phyloP scores from a whole-genome alignment of 2,797 vertebrate genomes.

The Pangasius krempfi region DNA sequence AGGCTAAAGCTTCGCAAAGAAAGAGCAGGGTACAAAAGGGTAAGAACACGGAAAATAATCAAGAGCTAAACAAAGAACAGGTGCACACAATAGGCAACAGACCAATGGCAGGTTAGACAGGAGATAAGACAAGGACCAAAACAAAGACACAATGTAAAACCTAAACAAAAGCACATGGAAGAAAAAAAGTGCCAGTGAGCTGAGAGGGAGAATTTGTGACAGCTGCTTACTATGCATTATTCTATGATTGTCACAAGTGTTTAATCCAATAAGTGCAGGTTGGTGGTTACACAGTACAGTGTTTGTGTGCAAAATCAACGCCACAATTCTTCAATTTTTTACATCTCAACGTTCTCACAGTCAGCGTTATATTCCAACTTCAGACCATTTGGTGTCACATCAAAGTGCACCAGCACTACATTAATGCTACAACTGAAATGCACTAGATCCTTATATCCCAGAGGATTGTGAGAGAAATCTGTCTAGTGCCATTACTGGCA shows the following conservation, averaged over 20 bases:
- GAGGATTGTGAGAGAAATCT: conserved; percentile 9
- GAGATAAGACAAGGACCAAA: background rate
- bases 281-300: no score
- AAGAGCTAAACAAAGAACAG: background rate
- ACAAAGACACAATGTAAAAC: background rate
- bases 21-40: no score
- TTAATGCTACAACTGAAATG: conserved; percentile 20
- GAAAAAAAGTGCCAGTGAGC: background rate
- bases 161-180: background rate
- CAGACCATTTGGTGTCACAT: conserved; percentile 6
- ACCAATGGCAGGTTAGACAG: background rate
- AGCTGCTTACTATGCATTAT: background rate
- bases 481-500: conserved; percentile 51
- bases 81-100: background rate
- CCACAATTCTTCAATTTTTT: background rate
- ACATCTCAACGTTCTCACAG: background rate
- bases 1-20: background rate
- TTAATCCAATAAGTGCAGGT: background rate
- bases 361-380: background rate
- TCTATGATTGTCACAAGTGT: background rate
- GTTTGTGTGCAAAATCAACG: background rate
- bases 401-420: conserved; percentile 19
- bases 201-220: background rate
- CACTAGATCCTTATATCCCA: conserved; percentile 11
- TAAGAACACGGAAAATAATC: no score